Evolutionary conservation across 2,113 vertebrate species (phyloP), one percentile per base, ranked within the genome.

Genomic region (Rana temporaria): DNA sequence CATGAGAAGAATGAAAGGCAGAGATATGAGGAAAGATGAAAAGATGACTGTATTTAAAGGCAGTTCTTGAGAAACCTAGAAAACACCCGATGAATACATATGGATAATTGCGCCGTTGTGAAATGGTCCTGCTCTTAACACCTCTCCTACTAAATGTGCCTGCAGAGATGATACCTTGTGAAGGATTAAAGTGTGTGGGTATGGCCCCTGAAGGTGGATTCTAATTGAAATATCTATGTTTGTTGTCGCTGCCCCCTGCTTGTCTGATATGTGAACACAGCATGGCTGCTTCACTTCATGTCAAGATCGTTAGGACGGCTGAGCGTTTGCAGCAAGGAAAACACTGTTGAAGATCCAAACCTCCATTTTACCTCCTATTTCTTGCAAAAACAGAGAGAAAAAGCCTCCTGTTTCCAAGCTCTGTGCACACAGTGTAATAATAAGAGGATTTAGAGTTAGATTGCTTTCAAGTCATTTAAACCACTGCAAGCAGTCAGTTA

Each of bases 381-480:
- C 60, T 59, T 18, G 48, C 62, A 73, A 53, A 77, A 24, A 24
- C 22, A 55, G 53, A 68, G 69, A 52, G 0, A 30, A 19, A 71
- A 32, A 34, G 16, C 0, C 8, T 17, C 69, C 48, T 84, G n/a
- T 79, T 38, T 67, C 17, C 72, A 82, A 84, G 76, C 85, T 86
- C 72, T 76, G 68, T 70, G 85, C 84, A 89, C 85, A 84, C 74
- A 82, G 80, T 68, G 85, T 85, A 76, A 87, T 82, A 85, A 87
- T 84, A 91, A 87, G 65, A 85, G 82, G 86, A 88, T 85, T 86
- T 85, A 80, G 77, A 77, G 82, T 76, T 84, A 78, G 88, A 88
- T 85, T 83, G 87, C 84, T 84, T 87, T 68, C 65, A 71, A 85
- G 85, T 84, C 53, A 55, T 75, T 48, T 87, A 85, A 82, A 81